phyloP scores from a whole-genome alignment of 2,888 invertebrate species.

The Tachina lurida region DNA sequence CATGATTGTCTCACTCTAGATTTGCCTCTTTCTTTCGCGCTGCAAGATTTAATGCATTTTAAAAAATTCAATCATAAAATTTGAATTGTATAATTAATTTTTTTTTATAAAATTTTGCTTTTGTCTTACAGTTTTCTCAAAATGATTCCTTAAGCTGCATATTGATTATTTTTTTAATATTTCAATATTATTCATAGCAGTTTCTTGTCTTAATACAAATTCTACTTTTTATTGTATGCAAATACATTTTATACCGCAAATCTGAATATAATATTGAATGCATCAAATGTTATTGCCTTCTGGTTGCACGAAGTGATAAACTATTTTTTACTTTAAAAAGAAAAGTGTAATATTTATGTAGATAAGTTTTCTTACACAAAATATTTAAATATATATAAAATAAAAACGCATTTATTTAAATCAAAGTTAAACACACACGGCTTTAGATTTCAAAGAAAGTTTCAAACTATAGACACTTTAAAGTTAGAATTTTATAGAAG shows the following conservation, averaged over 20 bases:
- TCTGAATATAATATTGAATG: conserved; percentile 54
- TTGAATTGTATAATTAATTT: conserved; percentile 19
- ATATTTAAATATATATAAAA: background rate
- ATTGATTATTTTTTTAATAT: conserved; percentile 12
- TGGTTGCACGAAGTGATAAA: conserved; percentile 5
- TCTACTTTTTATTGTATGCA: conserved; percentile 19
- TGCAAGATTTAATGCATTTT: background rate
- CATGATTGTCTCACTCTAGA: background rate
- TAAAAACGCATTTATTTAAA: conserved; percentile 56
- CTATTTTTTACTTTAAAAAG: background rate
- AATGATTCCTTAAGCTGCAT: background rate
- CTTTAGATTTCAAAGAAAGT: conserved; percentile 14
- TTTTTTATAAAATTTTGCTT: background rate
- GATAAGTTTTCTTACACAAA: no score
- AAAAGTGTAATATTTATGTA: background rate
- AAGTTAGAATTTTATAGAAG: background rate
- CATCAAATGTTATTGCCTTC: conserved; percentile 22
- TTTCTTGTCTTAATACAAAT: background rate
- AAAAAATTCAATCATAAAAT: conserved; percentile 12
- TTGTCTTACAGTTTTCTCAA: background rate
- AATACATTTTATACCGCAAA: conserved; percentile 43
- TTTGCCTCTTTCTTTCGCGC: background rate
- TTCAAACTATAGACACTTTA: conserved; percentile 27
- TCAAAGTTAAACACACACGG: conserved; percentile 51
- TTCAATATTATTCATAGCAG: background rate